Base-by-base conservation (phyloP, 2,797 vertebrate genomes). In the Sandelia bainsii region DNA sequence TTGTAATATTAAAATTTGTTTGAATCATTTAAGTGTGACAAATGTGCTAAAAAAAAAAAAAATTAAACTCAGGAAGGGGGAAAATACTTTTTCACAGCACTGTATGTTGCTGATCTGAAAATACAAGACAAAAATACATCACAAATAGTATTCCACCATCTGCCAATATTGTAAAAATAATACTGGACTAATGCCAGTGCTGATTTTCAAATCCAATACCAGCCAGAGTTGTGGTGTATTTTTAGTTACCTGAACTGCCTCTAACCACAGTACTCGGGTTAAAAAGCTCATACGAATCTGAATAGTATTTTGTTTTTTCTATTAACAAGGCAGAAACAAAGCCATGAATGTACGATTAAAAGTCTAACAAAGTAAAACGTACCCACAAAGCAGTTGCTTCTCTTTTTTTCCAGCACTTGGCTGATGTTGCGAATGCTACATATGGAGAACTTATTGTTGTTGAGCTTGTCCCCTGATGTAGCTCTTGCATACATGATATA, bases 401-500 rank as follows among this genome's bases (percentile, higher is more conserved):
- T 96, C 92, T 99, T 99, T 80, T 99, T 99, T 82, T 98, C 97
- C 87, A 99, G 94, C 83, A 99, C 98, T 90, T 98, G 97, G 89
- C 97, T 99, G 93, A 99, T 99, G 93, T 99, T 99, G 81, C 97
- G 95, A 82, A 99, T 92, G 61, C 98, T 99, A 82, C 98, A 99
- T 69, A 95, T 71, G 40, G 98, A 99, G 91, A 99, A 99, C 84
- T 99, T 99, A 79, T 99, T 99, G 91, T 99, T 99, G 95, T 99
- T 99, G 37, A 97, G 96, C 80, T 98, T 99, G 93, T 99, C 98
- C 61, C 98, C 98, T 2, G 98, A 99, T 0, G 98, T 99, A 63
- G 98, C 98, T 91, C 98, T 94, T 34, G 98, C 98, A 84, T 99
- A 99, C 98, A 99, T 99, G 82, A 99, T 99, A 46, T 96, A 99